These are phyloP conservation scores for Darevskia mixta DNA, from an alignment of 2,797 vertebrate species.

Conservation along the genomic window DNA sequence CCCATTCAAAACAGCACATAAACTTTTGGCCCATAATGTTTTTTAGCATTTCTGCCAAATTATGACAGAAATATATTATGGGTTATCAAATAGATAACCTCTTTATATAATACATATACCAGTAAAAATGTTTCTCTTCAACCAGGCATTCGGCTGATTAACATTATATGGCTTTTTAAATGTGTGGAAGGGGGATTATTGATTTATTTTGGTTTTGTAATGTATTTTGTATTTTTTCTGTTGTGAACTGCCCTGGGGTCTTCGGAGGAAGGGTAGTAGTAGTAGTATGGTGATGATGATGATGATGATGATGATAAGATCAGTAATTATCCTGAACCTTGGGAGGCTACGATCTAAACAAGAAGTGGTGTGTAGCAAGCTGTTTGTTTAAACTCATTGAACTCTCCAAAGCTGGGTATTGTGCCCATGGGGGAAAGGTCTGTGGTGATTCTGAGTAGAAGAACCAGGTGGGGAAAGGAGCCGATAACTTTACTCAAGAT, in stretches of 20 bases:
- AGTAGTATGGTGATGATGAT: no score
- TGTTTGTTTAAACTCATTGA: not conserved
- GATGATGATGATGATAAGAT: no score
- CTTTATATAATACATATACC: not conserved
- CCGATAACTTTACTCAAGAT: not conserved
- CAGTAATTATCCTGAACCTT: not conserved
- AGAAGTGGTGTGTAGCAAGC: not conserved
- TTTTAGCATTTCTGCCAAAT: not conserved
- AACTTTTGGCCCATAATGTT: not conserved
- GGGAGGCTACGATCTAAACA: not conserved
- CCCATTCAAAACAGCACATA: not conserved
- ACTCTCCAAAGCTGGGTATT: not conserved
- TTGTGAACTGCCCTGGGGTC: no score
- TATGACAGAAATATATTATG: no score
- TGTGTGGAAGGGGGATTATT: not conserved
- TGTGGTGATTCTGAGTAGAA: not conserved
- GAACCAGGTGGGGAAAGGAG: not conserved
- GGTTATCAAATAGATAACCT: no score
- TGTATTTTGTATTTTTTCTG: not conserved
- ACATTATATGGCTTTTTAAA: no score
- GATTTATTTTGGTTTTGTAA: not conserved
- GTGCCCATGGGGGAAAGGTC: not conserved
- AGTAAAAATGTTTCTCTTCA: not conserved
- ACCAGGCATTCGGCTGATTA: no score
- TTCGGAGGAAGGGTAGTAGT: no score